Evolutionary conservation across 1,140 invertebrate genomes (phyloP), one percentile per base, ranked within the genome.

Genomic region (Drosophila suzukii): DNA sequence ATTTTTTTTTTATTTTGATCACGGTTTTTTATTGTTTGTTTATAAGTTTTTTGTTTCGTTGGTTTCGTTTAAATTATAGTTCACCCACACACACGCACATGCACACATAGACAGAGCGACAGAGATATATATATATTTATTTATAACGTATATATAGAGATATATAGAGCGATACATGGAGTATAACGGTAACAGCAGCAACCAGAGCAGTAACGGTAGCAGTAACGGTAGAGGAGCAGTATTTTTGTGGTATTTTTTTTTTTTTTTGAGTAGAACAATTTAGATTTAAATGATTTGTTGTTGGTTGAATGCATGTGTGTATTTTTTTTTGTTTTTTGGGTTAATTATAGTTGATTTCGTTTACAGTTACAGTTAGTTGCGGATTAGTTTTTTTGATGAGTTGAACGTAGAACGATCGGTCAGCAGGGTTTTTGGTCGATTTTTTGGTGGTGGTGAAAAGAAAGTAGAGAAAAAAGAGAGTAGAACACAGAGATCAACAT

Each of bases 401-500:
- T 82, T 75, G 75, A 81, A 70, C 65, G 67, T 71, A 76, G 82
- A 76, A 78, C 83, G 75, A 88, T 78, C 78, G 71, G 79, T 78
- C 78, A 83, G 83, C 79, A 88, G 76, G 83, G 75, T 86, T 72
- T 75, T 75, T 81, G 66, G 61, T 75, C 51, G 55, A 47, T 71
- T 68, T 72, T 81, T 66, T 81, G 38, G 68, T 78, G 62, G 43
- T 81, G 75, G 63, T 78, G 79, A 78, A 80, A 70, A 81, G 75
- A 84, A 78, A 88, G 81, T 78, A 90, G 78, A 89, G 80, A 84
- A 84, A 74, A 84, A 82, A 86, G 57, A 76, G 77, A 72, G 78
- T 76, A 82, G 72, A 91, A 80, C 72, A 90, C 79, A 82, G 78
- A 82, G 75, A 85, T 86, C 79, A 86, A 86, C 78, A 88, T 66